Conservation (phyloP, 2,888 invertebrate genomes). For the Odontocolon sp. region DNA sequence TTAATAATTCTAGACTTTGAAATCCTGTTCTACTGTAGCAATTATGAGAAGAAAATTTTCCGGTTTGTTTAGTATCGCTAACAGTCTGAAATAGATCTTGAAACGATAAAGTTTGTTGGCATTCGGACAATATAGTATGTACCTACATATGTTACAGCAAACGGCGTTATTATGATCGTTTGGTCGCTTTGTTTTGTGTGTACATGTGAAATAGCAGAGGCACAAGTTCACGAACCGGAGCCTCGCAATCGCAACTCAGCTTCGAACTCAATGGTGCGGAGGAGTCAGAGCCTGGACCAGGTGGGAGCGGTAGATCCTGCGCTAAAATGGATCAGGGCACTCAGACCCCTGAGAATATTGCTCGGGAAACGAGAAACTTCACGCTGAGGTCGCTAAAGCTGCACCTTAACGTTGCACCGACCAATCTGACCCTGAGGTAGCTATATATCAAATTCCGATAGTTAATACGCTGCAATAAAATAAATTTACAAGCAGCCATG, state of each 20-base stretch:
- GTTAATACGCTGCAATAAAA: background rate
- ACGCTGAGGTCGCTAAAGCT: slow-evolving; percentile 84
- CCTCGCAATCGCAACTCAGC: slow-evolving; percentile 84
- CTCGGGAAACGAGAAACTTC: slow-evolving; percentile 85
- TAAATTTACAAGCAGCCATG: background rate
- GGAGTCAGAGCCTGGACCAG: slow-evolving; percentile 66
- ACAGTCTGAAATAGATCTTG: no score
- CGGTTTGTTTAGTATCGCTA: no score
- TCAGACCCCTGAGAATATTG: slow-evolving; percentile 88
- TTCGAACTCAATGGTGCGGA: slow-evolving; percentile 83
- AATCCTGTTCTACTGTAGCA: no score
- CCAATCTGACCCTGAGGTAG: slow-evolving; percentile 84
- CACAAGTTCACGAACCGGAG: slow-evolving; percentile 82
- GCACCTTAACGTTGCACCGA: slow-evolving; percentile 84
- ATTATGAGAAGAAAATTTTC: no score
- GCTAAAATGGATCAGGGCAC: slow-evolving; percentile 85
- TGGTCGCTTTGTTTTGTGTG: no score
- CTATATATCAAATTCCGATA: background rate
- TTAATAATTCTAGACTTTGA: no score
- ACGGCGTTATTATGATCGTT: no score
- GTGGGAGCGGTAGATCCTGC: slow-evolving; percentile 29
- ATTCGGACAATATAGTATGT: no score
- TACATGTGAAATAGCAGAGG: slow-evolving; percentile 70
- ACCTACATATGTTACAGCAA: no score
- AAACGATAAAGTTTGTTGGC: no score